Evolutionary conservation across 2,888 invertebrate genomes (phyloP), one percentile per base, ranked within the genome.

Genomic region (Microctonus hyperodae): DNA sequence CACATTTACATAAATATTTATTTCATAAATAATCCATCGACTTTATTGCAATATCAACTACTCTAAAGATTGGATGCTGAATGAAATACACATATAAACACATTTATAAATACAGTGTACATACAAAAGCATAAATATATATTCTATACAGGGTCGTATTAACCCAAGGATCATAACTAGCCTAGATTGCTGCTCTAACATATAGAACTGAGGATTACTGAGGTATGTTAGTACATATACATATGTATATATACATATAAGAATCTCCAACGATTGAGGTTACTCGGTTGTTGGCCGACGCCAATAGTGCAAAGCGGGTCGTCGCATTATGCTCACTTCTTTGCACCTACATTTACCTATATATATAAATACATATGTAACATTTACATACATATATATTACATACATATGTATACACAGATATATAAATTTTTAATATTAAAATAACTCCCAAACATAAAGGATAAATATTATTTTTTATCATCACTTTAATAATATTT

Each of bases 271-370:
- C 73, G 75, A 76, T 75, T 75, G 74, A 76, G 75, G 75, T 75
- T 75, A 75, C 75, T 75, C 75, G 75, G 74, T 66, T 74, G 75
- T 72, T 69, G 72, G 71, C 72, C 71, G 74, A 78, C 76, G 75
- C 74, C 74, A 74, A 77, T 75, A 71, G 74, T 75, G 73, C 74
- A 72, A 78, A 78, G 74, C 77, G 72, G 77, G 74, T 76, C 75
- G 75, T 70, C 70, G 69, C 75, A 74, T 78, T 77, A 78, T 77
- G 74, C 73, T 75, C 72, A 67, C 70, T 70, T 65, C 68, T 51
- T 69, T 56, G 35, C 23, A 35, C 62, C 62, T 51, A 53, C 35
- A 51, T 50, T 51, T n/a, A 58, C 35, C 23, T 58, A 25, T 7
- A 33, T 20, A 37, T 23, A 25, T 9, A 23, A 9, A 23, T 13